A percentile compares a stretch with the other conserved stretches of the same genome.
These are phyloP conservation scores for Phylloscopus trochiloides DNA, from an alignment of 2,113 vertebrate genomes.

Conservation along the genomic window DNA sequence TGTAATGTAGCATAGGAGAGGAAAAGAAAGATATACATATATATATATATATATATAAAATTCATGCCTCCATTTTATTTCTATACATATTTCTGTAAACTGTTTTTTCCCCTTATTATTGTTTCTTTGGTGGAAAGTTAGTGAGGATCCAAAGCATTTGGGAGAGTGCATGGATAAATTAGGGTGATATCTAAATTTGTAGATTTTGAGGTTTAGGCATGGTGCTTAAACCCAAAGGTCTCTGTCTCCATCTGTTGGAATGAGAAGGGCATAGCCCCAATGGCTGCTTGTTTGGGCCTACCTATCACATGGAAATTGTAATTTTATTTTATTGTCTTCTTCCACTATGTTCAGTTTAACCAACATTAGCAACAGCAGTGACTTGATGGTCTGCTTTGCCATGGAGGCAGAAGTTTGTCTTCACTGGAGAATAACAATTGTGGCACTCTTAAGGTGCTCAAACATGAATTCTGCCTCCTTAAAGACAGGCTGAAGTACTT, in stretches of 20 bases:
- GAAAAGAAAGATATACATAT: background rate
- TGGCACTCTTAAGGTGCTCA: background rate
- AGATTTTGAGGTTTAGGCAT: background rate
- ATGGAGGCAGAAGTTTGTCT: background rate
- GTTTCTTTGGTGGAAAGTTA: background rate
- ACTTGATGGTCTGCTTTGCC: background rate
- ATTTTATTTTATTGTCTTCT: background rate
- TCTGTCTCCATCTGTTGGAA: slow-evolving; percentile 70
- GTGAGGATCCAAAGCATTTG: background rate
- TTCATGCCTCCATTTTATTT: background rate
- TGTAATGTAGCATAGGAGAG: background rate
- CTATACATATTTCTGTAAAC: background rate
- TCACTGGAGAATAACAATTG: background rate
- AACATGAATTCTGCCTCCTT: background rate
- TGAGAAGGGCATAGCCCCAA: slow-evolving; percentile 43
- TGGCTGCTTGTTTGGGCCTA: background rate
- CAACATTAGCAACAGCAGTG: background rate
- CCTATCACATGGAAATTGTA: background rate
- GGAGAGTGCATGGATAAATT: background rate
- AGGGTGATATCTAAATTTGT: background rate
- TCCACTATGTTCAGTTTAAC: background rate
- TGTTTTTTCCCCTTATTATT: background rate
- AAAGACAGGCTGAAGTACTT: background rate
- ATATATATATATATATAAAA: too few species aligned
- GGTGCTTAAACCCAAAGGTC: slow-evolving; percentile 48